Conservation (phyloP, 2,797 vertebrate genomes). For the Fistularia commersonii region DNA sequence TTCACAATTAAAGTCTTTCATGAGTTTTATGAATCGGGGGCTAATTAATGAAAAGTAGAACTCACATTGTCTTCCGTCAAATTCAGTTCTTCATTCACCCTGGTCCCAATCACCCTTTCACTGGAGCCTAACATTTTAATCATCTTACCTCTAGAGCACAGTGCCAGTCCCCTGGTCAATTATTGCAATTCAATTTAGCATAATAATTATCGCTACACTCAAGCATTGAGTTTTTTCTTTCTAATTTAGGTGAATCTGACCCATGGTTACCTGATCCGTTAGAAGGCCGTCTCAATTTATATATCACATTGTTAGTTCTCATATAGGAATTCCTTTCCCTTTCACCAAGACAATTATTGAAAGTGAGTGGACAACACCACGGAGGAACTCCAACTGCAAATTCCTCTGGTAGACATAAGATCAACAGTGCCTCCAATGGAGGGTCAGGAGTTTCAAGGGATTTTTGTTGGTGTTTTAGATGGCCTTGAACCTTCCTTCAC, state of each 20-base stretch:
- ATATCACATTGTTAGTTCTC: conserved; percentile 44
- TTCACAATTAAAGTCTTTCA: conserved; percentile 76
- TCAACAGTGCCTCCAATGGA: conserved; percentile 51
- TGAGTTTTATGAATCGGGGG: conserved; percentile 70
- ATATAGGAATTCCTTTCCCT: conserved; percentile 44
- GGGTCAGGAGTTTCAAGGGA: conserved; percentile 40
- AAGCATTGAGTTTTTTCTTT: conserved; percentile 68
- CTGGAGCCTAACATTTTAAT: conserved; percentile 79
- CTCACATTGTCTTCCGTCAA: conserved; percentile 72
- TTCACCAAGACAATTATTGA: conserved; percentile 26
- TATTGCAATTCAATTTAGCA: conserved; percentile 80
- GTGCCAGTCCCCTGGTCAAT: conserved; percentile 74
- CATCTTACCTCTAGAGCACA: conserved; percentile 74
- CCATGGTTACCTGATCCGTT: conserved; percentile 54
- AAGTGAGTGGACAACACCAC: conserved; percentile 45
- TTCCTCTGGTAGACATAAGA: conserved; percentile 60
- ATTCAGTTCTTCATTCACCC: conserved; percentile 72
- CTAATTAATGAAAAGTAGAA: conserved; percentile 80
- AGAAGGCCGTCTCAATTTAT: conserved; percentile 61
- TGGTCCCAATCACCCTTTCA: conserved; percentile 70
- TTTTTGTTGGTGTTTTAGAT: conserved; percentile 33
- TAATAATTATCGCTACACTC: conserved; percentile 78
- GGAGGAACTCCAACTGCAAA: conserved; percentile 44
- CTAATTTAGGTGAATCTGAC: conserved; percentile 51
- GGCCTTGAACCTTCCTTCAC: conserved; percentile 52